A percentile compares a stretch with the other conserved stretches of the same genome.
Conservation (phyloP, 2,888 invertebrate genomes). For the Ceramica pisi region DNA sequence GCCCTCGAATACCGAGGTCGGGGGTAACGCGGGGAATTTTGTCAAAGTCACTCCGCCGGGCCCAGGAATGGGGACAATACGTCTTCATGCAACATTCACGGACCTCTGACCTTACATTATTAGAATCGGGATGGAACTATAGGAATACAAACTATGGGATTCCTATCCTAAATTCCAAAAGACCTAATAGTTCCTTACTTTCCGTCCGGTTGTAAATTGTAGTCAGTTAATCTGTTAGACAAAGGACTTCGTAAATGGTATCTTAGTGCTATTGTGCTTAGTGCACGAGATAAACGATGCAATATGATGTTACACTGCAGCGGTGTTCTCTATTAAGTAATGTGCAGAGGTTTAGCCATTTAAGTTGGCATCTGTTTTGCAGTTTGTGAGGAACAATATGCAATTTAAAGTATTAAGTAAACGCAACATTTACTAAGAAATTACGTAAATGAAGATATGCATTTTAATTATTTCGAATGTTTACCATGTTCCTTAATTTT, state of each 20-base stretch:
- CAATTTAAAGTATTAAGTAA: conserved; percentile 3
- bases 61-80: conserved; percentile 81
- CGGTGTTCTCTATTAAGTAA: conserved; percentile 53
- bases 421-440: conserved; percentile 7
- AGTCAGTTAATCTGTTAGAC: conserved; percentile 50
- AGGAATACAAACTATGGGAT: conserved; percentile 77
- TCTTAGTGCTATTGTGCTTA: conserved; percentile 56
- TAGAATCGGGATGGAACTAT: conserved; percentile 78
- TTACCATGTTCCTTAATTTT: conserved; percentile 33
- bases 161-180: conserved; percentile 69
- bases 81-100: conserved; percentile 85
- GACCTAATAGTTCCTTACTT: conserved; percentile 62
- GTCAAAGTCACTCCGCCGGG: conserved; percentile 81
- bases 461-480: neutral
- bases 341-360: conserved; percentile 19
- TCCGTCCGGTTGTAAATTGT: conserved; percentile 29
- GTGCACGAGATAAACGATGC: conserved; percentile 56
- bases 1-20: conserved; percentile 54
- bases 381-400: conserved; percentile 13
- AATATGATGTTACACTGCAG: conserved; percentile 41
- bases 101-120: conserved; percentile 78
- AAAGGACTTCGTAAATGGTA: conserved; percentile 53
- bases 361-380: conserved; percentile 23
- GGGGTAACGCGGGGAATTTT: conserved; percentile 77
- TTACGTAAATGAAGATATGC: conserved; percentile 17